These are phyloP conservation scores for Rhinophrynus dorsalis DNA, from an alignment of 2,797 vertebrate species.

Conservation along the genomic window DNA sequence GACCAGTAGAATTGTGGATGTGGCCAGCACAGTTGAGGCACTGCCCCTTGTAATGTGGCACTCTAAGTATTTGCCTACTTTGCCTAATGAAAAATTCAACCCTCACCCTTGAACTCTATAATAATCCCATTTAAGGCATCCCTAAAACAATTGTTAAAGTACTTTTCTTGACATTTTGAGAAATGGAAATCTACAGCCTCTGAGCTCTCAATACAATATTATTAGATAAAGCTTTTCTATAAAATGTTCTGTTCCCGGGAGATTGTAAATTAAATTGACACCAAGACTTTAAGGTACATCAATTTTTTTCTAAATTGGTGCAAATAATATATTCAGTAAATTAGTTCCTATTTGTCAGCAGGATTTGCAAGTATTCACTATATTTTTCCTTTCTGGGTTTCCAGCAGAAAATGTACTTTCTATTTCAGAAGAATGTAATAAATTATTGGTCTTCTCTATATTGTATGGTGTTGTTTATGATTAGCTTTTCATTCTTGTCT, in stretches of 20 bases:
- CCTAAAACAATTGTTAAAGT: too few relatives aligned
- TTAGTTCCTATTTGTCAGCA: neutral
- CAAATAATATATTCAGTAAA: neutral
- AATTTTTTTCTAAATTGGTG: neutral
- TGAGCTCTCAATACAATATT: neutral
- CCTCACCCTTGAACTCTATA: too few relatives aligned
- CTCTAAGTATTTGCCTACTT: too few relatives aligned
- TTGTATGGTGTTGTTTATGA: too few relatives aligned
- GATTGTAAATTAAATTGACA: conserved; percentile 22
- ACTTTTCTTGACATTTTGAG: too few relatives aligned
- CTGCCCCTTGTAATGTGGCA: too few relatives aligned
- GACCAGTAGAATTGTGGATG: too few relatives aligned
- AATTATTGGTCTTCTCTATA: neutral
- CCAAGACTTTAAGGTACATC: neutral
- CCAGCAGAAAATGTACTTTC: neutral
- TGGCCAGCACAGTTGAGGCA: too few relatives aligned
- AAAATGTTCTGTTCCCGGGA: neutral
- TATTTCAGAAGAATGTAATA: neutral
- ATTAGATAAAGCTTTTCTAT: neutral
- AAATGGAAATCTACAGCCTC: neutral
- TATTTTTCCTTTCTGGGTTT: neutral
- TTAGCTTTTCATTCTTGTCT: too few relatives aligned
- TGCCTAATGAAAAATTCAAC: too few relatives aligned
- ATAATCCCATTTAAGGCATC: too few relatives aligned
- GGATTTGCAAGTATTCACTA: neutral